Percentiles rank a stretch among this genome's conserved stretches.
Evolutionary conservation across 2,797 vertebrate species (phyloP).

Genomic region (Spinibarbus caldwelli): DNA sequence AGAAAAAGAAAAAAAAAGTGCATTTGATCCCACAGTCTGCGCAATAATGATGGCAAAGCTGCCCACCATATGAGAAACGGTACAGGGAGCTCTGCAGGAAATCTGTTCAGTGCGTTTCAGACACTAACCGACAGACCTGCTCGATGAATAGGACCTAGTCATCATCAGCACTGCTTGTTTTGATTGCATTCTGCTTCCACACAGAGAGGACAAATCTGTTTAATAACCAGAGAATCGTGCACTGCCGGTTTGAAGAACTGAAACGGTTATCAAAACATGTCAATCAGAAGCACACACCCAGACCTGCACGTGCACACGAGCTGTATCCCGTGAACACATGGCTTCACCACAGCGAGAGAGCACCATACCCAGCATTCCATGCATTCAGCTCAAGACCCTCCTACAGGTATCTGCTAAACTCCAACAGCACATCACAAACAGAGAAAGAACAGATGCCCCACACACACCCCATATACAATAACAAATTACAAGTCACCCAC

Average conservation of each 20-base stretch:
- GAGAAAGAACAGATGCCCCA: slow-evolving; percentile 35
- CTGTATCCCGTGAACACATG: neutral
- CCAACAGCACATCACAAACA: neutral
- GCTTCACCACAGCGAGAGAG: neutral
- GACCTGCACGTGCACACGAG: slow-evolving; percentile 38
- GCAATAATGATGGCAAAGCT: slow-evolving; percentile 43
- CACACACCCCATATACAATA: slow-evolving; percentile 6
- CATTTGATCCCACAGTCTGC: slow-evolving; percentile 41
- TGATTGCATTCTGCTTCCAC: slow-evolving; percentile 39
- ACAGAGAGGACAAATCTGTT: slow-evolving; percentile 34
- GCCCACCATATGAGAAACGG: slow-evolving; percentile 43
- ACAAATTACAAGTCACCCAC: neutral
- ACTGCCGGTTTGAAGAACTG: slow-evolving; percentile 57
- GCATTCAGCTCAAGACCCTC: slow-evolving; percentile 35
- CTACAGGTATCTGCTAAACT: slow-evolving; percentile 1
- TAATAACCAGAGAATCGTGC: slow-evolving; percentile 63
- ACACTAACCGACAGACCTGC: slow-evolving; percentile 48
- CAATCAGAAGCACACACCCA: slow-evolving; percentile 65
- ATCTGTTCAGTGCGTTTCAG: slow-evolving; percentile 39
- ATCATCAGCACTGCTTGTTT: slow-evolving; percentile 34
- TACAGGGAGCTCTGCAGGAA: slow-evolving; percentile 47
- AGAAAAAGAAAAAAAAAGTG: slow-evolving; percentile 35
- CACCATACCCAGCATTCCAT: slow-evolving; percentile 39
- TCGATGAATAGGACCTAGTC: slow-evolving; percentile 45
- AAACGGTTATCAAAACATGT: slow-evolving; percentile 64